Conservation (phyloP, 2,888 invertebrate species). For the Lasiommata megera region DNA sequence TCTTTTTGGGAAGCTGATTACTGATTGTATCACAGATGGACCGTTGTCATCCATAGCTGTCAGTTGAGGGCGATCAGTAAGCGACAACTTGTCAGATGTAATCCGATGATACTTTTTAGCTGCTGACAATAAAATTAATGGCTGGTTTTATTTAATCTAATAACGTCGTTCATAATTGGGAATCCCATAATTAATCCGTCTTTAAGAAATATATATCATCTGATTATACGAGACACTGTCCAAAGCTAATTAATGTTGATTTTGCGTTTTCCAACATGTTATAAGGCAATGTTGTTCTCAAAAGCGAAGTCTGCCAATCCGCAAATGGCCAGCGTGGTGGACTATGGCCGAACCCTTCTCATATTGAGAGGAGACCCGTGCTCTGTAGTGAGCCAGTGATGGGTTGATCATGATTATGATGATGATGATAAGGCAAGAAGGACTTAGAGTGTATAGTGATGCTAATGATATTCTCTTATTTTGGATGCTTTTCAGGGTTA, state of each 20-base stretch:
- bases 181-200: conserved; percentile 5
- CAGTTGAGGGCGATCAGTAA: conserved; percentile 10
- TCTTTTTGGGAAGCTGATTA: background rate
- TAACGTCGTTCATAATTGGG: conserved; percentile 1
- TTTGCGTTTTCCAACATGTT: no score
- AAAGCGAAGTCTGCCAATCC: no score
- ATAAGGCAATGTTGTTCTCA: no score
- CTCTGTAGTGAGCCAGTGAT: no score
- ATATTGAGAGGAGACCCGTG: no score
- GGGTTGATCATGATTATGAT: no score
- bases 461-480: no score
- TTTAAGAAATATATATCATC: background rate
- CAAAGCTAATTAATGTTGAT: background rate
- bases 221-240: background rate
- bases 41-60: conserved; percentile 17
- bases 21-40: background rate
- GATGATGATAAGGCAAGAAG: no score
- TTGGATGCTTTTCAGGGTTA: no score
- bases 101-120: conserved; percentile 10
- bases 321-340: no score
- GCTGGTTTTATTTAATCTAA: conserved; percentile 2
- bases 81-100: conserved; percentile 16
- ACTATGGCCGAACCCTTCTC: no score
- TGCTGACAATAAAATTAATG: conserved; percentile 9
- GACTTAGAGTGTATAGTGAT: no score